phyloP scores from a whole-genome alignment of 2,888 invertebrate genomes.

The Synanthedon vespiformis region DNA sequence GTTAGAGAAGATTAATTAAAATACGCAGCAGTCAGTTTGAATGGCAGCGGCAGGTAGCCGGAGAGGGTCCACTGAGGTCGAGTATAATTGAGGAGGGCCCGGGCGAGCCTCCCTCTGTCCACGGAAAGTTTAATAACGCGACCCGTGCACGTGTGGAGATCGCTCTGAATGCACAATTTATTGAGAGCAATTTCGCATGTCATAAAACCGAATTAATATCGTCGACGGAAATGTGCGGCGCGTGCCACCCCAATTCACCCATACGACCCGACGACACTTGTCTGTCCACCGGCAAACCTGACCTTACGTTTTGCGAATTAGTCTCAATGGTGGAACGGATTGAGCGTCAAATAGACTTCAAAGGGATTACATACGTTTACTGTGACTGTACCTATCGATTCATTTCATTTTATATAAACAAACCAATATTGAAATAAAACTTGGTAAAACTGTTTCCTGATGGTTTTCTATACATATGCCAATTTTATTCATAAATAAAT shows the following conservation, averaged over 20 bases:
- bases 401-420: too few relatives aligned
- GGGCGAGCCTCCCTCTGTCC: slow-evolving; percentile 22
- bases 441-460: too few relatives aligned
- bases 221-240: slow-evolving; percentile 13
- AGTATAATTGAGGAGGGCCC: slow-evolving; percentile 19
- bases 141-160: slow-evolving; percentile 40
- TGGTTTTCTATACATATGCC: too few relatives aligned
- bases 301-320: too few relatives aligned
- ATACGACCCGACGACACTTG: slow-evolving; percentile 12
- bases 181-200: slow-evolving; percentile 67
- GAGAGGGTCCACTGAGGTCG: slow-evolving; percentile 9
- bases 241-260: slow-evolving; percentile 3
- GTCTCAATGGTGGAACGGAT: too few relatives aligned
- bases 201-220: slow-evolving; percentile 65
- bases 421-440: too few relatives aligned
- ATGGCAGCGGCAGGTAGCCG: background rate
- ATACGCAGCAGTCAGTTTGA: background rate
- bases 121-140: slow-evolving; percentile 60
- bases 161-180: slow-evolving; percentile 51
- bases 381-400: too few relatives aligned
- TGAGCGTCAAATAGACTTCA: too few relatives aligned
- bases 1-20: background rate
- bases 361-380: too few relatives aligned
- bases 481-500: too few relatives aligned
- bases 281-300: slow-evolving; percentile 22